These are phyloP conservation scores for Mormyrops attenuatus DNA, from an alignment of 2,797 vertebrate species.

Conservation along the genomic window DNA sequence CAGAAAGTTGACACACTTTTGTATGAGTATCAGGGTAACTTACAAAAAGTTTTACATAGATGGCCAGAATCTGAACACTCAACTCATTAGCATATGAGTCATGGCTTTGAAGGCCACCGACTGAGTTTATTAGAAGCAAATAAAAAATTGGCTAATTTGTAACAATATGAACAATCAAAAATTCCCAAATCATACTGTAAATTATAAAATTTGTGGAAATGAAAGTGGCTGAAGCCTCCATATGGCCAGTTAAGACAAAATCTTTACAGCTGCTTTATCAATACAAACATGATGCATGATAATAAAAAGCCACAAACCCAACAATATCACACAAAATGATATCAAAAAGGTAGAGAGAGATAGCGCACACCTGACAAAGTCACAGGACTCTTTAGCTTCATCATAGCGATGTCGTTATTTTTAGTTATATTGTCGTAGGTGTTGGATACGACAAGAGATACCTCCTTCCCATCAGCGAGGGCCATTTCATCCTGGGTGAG, in stretches of 20 bases:
- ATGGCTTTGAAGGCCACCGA: neutral
- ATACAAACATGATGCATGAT: neutral
- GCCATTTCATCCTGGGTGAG: constrained; percentile 46
- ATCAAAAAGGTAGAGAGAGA: neutral
- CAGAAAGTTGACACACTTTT: neutral
- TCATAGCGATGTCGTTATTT: constrained; percentile 72
- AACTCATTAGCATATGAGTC: neutral
- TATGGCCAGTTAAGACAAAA: neutral
- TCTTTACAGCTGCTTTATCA: neutral
- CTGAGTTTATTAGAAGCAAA: neutral
- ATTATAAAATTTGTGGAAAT: neutral
- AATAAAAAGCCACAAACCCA: neutral
- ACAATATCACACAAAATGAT: neutral
- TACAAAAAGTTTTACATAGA: neutral
- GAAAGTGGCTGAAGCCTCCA: neutral
- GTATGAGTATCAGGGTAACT: neutral
- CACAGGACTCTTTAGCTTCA: constrained; percentile 65
- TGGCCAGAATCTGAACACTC: neutral
- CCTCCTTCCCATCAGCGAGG: constrained; percentile 32
- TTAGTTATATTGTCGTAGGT: constrained; percentile 58
- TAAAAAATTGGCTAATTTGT: neutral
- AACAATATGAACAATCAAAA: neutral
- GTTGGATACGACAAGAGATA: constrained; percentile 63
- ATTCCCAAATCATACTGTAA: neutral
- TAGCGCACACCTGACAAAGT: constrained; percentile 50